Evolutionary conservation across 37 sponge, comb jelly and placozoan species (phyloP).

Genomic region (Geodia barretti): DNA sequence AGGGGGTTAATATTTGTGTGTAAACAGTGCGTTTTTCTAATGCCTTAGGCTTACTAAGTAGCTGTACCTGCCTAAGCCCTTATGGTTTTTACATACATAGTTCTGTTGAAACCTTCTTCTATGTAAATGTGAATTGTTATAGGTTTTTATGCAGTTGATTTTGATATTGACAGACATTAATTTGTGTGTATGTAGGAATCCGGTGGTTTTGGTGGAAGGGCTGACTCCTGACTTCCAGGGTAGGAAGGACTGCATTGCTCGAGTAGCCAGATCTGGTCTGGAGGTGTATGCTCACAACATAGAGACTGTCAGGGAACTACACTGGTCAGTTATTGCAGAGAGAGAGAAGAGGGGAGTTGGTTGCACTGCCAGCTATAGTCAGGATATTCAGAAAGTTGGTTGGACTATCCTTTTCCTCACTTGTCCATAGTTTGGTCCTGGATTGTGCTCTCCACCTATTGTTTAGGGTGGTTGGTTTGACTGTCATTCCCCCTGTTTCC

Average conservation of each 20-base stretch:
- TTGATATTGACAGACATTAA: not conserved
- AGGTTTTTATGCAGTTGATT: not conserved
- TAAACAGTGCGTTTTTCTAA: too few relatives aligned
- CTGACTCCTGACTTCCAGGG: constrained; percentile 97
- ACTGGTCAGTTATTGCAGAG: constrained; percentile 75
- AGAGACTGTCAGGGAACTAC: constrained; percentile 93
- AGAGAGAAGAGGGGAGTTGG: too few relatives aligned
- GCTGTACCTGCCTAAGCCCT: too few relatives aligned
- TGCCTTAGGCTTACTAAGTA: too few relatives aligned
- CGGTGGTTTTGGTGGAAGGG: constrained; percentile 87
- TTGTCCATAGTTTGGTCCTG: not conserved
- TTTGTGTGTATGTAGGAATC: too few relatives aligned
- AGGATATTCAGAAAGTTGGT: too few relatives aligned
- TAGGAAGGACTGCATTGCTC: constrained; percentile 61
- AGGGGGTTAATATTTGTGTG: too few relatives aligned
- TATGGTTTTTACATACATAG: too few relatives aligned
- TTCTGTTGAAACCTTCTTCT: not conserved
- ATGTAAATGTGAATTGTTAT: not conserved
- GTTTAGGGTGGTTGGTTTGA: constrained; percentile 2
- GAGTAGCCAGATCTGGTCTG: constrained; percentile 84
- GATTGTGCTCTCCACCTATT: not conserved
- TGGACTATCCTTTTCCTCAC: too few relatives aligned
- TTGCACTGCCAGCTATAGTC: too few relatives aligned
- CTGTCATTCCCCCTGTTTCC: too few relatives aligned
- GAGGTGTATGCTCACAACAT: constrained; percentile 99